These are phyloP conservation scores for Benthosema pterotum DNA, from an alignment of 2,797 vertebrate genomes.

Conservation along the genomic window DNA sequence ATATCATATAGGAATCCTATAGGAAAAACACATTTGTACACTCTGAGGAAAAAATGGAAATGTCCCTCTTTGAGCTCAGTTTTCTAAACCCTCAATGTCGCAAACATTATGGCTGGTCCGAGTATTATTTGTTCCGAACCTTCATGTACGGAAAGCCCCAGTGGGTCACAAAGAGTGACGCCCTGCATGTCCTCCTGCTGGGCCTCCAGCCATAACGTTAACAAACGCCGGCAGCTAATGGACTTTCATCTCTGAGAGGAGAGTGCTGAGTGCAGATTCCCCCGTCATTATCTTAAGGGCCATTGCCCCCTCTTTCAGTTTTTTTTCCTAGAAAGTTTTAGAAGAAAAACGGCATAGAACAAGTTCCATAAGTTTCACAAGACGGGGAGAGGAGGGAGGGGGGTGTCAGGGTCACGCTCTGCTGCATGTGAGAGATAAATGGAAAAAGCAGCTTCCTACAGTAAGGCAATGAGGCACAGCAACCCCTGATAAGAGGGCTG, in stretches of 20 bases:
- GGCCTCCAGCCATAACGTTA: conserved; percentile 25
- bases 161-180: conserved; percentile 1
- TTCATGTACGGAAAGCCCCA: not conserved
- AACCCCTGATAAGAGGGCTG: conserved; percentile 72
- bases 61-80: no score
- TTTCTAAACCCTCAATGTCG: no score
- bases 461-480: conserved; percentile 72
- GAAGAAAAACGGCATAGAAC: conserved; percentile 24
- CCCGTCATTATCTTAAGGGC: conserved; percentile 17
- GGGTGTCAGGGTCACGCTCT: conserved; percentile 51
- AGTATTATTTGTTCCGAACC: no score
- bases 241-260: conserved; percentile 19
- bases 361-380: conserved; percentile 60
- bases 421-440: conserved; percentile 68
- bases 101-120: no score
- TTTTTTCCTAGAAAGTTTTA: conserved; percentile 39
- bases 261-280: conserved; percentile 3
- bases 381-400: no score
- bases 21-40: no score
- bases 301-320: conserved; percentile 40
- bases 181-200: conserved; percentile 9
- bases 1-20: no score
- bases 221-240: conserved; percentile 36
- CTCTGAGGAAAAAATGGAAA: no score
- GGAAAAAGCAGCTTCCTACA: conserved; percentile 57